A percentile compares a stretch with the other conserved stretches of the same genome.
phyloP scores from a whole-genome alignment of 2,888 invertebrate species.

The Plebejus argus region DNA sequence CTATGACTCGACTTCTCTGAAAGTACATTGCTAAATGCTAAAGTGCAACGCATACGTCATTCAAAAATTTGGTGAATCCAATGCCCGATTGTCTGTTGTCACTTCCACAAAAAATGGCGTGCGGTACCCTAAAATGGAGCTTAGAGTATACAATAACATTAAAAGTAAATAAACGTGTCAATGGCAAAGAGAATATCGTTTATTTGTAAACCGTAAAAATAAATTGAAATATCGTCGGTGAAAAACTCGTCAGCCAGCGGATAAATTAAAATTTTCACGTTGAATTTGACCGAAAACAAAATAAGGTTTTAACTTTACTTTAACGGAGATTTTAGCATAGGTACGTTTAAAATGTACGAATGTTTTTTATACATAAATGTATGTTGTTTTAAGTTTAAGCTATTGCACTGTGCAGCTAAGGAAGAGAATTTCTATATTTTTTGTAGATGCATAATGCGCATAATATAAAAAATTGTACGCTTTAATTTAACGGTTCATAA shows the following conservation, averaged over 20 bases:
- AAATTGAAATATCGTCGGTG: background rate
- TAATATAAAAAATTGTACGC: too few species aligned
- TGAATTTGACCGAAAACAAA: background rate
- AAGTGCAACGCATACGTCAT: too few species aligned
- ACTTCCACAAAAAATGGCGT: background rate
- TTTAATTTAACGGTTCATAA: too few species aligned
- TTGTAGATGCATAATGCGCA: too few species aligned
- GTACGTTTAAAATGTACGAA: background rate
- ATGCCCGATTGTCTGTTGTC: too few species aligned
- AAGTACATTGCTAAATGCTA: too few species aligned
- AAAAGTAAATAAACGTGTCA: background rate
- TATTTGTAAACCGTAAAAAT: conserved; percentile 6
- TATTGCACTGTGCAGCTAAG: background rate
- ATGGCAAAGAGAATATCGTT: background rate
- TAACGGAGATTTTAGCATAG: background rate
- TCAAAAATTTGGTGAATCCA: too few species aligned
- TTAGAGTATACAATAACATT: background rate
- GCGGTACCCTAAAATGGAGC: background rate
- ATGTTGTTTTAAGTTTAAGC: background rate
- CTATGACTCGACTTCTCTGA: too few species aligned
- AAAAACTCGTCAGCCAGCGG: conserved; percentile 46
- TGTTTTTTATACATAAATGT: background rate
- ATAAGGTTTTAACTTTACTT: background rate
- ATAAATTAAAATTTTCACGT: conserved; percentile 21
- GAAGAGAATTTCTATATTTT: background rate